phyloP scores from a whole-genome alignment of 2,888 invertebrate genomes.

The Eurois occulta region DNA sequence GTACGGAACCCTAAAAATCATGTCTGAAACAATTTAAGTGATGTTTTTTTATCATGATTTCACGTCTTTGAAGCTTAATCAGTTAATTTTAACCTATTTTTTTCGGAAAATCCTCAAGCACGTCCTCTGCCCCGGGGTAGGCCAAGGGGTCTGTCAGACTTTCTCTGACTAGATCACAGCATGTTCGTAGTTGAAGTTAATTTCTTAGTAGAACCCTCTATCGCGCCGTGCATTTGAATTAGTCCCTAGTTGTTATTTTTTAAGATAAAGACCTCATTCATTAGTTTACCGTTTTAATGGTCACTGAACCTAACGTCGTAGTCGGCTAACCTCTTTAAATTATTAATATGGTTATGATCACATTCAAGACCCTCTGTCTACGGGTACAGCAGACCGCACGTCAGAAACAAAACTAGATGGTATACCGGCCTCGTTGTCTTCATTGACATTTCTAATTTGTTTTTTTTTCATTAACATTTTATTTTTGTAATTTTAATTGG shows the following conservation, averaged over 20 bases:
- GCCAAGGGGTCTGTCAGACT: not conserved
- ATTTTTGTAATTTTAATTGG: too few relatives aligned
- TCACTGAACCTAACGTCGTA: not conserved
- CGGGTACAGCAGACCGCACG: not conserved
- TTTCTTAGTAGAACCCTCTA: not conserved
- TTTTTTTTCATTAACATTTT: too few relatives aligned
- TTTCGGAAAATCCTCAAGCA: not conserved
- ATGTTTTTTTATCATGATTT: not conserved
- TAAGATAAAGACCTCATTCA: not conserved
- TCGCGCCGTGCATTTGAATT: not conserved
- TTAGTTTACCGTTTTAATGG: slow-evolving; percentile 7
- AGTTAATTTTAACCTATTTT: not conserved
- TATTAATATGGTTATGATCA: not conserved
- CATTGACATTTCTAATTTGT: too few relatives aligned
- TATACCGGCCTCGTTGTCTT: not conserved
- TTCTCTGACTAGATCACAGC: not conserved
- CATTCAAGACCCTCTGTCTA: slow-evolving; percentile 4
- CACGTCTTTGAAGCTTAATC: not conserved
- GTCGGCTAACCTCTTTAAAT: not conserved
- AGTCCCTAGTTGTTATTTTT: not conserved
- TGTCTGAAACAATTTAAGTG: not conserved
- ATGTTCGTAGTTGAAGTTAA: not conserved
- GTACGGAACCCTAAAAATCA: too few relatives aligned
- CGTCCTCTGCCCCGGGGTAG: not conserved
- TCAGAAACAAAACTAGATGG: not conserved